Evolutionary conservation across 1,140 invertebrate species (phyloP), one percentile per base, ranked within the genome.

Genomic region (Drosophila fuyamai): DNA sequence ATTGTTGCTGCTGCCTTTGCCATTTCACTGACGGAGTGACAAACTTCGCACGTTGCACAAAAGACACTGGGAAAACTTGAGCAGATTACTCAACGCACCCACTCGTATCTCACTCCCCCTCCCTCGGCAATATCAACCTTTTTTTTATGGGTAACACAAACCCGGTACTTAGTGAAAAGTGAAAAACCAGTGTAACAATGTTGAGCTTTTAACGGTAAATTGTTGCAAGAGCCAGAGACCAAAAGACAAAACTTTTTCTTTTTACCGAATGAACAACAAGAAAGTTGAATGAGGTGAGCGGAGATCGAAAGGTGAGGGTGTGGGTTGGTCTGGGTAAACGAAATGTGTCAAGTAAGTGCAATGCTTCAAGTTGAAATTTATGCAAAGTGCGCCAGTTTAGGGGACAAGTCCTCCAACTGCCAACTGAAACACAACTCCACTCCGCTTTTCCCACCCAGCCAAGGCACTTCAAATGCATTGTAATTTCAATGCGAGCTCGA

Each of bases 141-240:
- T n/a, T 75, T 79, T 86, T 83, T 88, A 79, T 88, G 79, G 76
- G 83, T 83, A 88, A 88, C 71, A 83, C 83, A 83, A 88, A 67
- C 66, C 79, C 67, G 67, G 79, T 86, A 86, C 83, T 86, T 86
- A 86, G 83, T 88, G 83, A 88, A 86, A 86, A 86, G 79, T 83
- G 83, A 88, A 83, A 88, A 86, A 88, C 83, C 83, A 88, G 83
- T 88, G 83, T 86, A 67, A 86, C 83, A 86, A 82, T 86, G 83
- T 86, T 86, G 79, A 80, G 83, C 83, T 86, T 76, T 86, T 86
- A 82, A 79, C 83, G 76, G 72, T 88, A 86, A 86, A 86, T 86
- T 86, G 83, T 86, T 86, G 84, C 76, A 35, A 74, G 72, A 88
- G 72, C 48, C 50, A 36, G 56, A 41, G 65, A 60, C 55, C 55